Evolutionary conservation across 1,140 invertebrate genomes (phyloP).

Genomic region (Teleogryllus occipitalis): DNA sequence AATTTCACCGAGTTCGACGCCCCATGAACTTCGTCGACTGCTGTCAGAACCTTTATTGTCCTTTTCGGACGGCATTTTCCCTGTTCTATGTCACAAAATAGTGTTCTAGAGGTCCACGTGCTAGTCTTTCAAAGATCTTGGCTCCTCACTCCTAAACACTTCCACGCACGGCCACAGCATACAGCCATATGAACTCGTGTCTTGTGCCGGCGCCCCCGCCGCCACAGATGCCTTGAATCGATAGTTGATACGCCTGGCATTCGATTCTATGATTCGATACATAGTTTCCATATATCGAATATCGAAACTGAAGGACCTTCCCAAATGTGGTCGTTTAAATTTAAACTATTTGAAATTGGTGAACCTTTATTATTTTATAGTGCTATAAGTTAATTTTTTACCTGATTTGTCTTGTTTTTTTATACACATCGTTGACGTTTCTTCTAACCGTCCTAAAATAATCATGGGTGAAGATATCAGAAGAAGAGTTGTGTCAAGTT

Average conservation of each 20-base stretch:
- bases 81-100: not conserved
- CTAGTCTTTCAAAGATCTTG: not conserved
- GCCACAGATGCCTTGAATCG: not conserved
- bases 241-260: not conserved
- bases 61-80: not conserved
- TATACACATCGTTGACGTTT: too few relatives aligned
- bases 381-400: too few relatives aligned
- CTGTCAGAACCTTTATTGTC: conserved; percentile 14
- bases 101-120: not conserved
- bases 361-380: too few relatives aligned
- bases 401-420: too few relatives aligned
- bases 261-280: not conserved
- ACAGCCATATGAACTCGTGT: not conserved
- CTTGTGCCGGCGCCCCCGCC: too few relatives aligned
- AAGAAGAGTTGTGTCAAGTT: conserved; percentile 9
- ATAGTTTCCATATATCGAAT: not conserved
- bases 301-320: not conserved
- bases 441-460: too few relatives aligned
- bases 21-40: conserved; percentile 21
- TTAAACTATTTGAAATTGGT: too few relatives aligned
- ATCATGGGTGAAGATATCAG: conserved; percentile 13
- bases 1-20: conserved; percentile 22
- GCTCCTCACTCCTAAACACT: too few relatives aligned
- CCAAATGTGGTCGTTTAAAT: too few relatives aligned
- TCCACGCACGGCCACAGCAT: not conserved